A percentile compares a stretch with the other conserved stretches of the same genome.
Evolutionary conservation across 2,113 vertebrate species (phyloP).

Genomic region (Serinus canaria): DNA sequence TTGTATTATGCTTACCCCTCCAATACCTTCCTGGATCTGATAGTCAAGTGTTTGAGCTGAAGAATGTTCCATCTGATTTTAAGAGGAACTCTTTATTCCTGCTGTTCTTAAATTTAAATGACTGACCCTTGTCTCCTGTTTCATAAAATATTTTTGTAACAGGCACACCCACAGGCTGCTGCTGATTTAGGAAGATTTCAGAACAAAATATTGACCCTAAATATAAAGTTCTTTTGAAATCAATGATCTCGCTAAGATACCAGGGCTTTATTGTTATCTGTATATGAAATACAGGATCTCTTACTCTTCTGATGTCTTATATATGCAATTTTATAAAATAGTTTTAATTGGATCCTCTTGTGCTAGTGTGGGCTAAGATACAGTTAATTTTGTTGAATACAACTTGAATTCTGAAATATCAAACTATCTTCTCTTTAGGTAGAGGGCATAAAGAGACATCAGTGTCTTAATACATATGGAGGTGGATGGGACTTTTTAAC

Average conservation of each 20-base stretch:
- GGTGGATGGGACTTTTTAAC: not conserved
- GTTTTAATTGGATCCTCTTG: not conserved
- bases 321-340: not conserved
- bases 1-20: not conserved
- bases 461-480: not conserved
- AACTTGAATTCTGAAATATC: not conserved
- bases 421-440: not conserved
- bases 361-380: not conserved
- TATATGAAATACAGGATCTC: not conserved
- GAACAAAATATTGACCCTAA: not conserved
- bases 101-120: not conserved
- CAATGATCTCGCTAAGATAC: not conserved
- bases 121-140: not conserved
- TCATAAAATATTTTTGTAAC: not conserved
- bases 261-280: not conserved
- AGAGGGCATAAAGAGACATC: not conserved
- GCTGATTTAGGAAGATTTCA: not conserved
- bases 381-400: not conserved
- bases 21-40: not conserved
- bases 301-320: not conserved
- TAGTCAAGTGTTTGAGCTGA: not conserved
- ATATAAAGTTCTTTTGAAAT: not conserved
- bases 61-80: not conserved
- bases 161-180: not conserved
- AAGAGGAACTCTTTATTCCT: not conserved